Base-by-base conservation (phyloP, 1,140 invertebrate species). In the Drosophila sulfurigaster region DNA sequence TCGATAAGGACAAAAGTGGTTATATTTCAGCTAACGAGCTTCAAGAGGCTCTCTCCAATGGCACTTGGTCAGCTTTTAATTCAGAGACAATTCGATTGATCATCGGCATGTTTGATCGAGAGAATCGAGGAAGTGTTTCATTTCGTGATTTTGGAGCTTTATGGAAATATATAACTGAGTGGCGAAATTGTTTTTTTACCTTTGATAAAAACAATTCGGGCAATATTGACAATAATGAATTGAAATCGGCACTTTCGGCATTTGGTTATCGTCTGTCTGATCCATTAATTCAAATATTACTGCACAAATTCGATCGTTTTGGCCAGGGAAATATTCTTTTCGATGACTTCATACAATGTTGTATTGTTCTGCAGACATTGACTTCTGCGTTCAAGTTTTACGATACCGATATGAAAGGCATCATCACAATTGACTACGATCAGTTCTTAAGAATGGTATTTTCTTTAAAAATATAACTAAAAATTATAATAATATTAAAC, bases 331-430 rank as follows among this genome's bases (percentile, higher is more conserved):
- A 95, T 1, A 97, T 99, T 75, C 95, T 98, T 30, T 99, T 99
- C 94, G 99, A 99, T 94, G 98, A 99, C 93, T 99, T 99, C 91
- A 99, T 99, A 82, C 98, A 99, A 92, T 98, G 97, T 86, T 98
- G 97, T 92, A 95, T 99, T 64, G 95, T 97, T 16, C 93, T 99
- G 11, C 48, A 99, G 97, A 98, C 96, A 1, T 92, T 99, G 70
- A 99, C 98, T 43, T 93, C 95, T 66, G 95, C 98, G 51, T 99
- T 99, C 91, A 94, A 96, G 58, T 95, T 96, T 77, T 95, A 96
- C 81, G 98, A 99, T 91, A 97, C 96, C 7, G 97, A 99, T 92
- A 95, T 96, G 92, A 97, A 98, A 94, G 98, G 98, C 3, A 95
- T 98, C 58, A 99, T 99, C 73, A 97, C 96, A 35, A 98, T 99